Base-by-base conservation (phyloP, 2,113 vertebrate genomes). In the Parus major region DNA sequence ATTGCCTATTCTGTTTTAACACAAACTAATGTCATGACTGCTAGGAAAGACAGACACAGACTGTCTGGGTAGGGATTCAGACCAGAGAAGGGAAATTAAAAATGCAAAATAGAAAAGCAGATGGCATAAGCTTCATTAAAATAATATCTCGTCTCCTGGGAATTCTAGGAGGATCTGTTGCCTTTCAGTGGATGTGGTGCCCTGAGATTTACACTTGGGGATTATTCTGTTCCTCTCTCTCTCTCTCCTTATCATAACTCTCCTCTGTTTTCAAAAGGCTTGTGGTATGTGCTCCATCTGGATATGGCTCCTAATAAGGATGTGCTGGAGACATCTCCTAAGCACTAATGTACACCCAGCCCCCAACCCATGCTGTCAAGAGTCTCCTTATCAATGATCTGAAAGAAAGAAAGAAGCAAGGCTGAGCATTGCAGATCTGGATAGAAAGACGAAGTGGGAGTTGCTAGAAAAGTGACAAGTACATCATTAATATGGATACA, bases 71-170 rank as follows among this genome's bases (percentile, higher is more conserved):
- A 35, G 53, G 55, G 52, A 95, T 75, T 93, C 64, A 92, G 28
- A 1, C 2, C 19, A 68, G 69, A 52, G 53, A 79, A 90, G 20
- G 17, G 36, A 82, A 86, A 92, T 88, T 50, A 83, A 79, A 96
- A 93, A 95, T 88, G 65, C 60, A 70, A 86, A 92, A 42, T 6
- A 60, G 92, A 82, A 93, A 86, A 95, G 39, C 91, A 97, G 93
- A 96, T 90, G 94, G 95, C 39, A 77, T 55, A 83, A 90, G 57
- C 91, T 66, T 93, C 92, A 94, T 95, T 90, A 96, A 96, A 91
- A 94, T 63, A 82, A 11, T 95, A 81, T 86, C 46, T 88, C 0
- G 0, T 69, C 79, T 93, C 64, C 36, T 66, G 87, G 75, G 75
- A 41, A 93, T 91, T 42, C 33, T 36, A 50, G 27, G 42, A 72